Evolutionary conservation across 1,140 invertebrate species (phyloP), one percentile per base, ranked within the genome.

Genomic region (Onthophagus taurus): DNA sequence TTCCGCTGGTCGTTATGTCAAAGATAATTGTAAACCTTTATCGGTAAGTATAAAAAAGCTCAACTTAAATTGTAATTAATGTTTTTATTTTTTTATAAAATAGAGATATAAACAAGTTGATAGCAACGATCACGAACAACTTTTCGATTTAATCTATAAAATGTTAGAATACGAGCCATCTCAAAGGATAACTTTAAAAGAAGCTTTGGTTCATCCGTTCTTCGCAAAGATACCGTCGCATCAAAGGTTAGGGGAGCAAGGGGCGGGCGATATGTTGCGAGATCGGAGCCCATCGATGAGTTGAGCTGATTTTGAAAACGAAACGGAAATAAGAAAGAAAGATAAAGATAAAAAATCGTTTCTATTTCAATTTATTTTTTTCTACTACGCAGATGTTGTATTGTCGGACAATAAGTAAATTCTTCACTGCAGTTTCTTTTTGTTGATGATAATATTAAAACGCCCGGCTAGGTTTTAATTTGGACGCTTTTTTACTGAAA

Each of bases 111-210:
- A 93, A 67, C 75, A 83, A 55, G 76, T 70, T 45, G 89, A 91
- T 42, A 87, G 92, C 55, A 80, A 89, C 45, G 94, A 98, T 52
- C 89, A 97, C 65, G 76, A 81, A 44, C 80, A 92, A 56, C 68
- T 99, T 49, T 97, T 99, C 68, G 90, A 98, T 61, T 70, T 99
- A 48, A 86, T 99, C 50, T 76, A 82, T 51, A 80, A 81, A 67
- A 99, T 99, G 95, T 69, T 99, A 57, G 91, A 97, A 47, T 99
- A 97, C 67, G 92, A 98, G 58, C 94, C 95, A 16, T 74, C 77
- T 9, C 80, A 89, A 57, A 76, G 96, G 31, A 88, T 98, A 50
- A 85, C 84, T 38, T 70, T 99, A 46, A 76, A 78, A 23, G 92
- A 98, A 51, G 88, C 93, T 4, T 66, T 99, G 47, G 69, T 77